Evolutionary conservation across 2,113 vertebrate species (phyloP).

Genomic region (mouse (Mus musculus)): DNA sequence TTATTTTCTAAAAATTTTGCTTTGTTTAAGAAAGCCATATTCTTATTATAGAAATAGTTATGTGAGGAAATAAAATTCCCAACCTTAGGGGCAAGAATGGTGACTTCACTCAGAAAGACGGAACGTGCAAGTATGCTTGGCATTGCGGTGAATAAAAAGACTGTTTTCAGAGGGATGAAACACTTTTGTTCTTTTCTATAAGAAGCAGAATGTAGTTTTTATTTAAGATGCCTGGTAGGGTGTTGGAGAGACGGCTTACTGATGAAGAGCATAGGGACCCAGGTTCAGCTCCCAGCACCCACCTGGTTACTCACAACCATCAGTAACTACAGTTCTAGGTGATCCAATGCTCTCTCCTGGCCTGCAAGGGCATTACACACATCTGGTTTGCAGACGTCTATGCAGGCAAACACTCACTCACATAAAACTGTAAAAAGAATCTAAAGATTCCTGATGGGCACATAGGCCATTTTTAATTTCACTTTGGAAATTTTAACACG

Average conservation of each 20-base stretch:
- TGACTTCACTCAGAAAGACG: not conserved
- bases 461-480: not conserved
- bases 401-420: not conserved
- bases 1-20: not conserved
- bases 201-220: not conserved
- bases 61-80: not conserved
- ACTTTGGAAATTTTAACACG: conserved; percentile 39
- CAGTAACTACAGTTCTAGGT: not conserved
- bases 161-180: not conserved
- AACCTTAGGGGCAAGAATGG: not conserved
- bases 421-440: not conserved
- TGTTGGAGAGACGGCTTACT: not conserved
- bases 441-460: not conserved
- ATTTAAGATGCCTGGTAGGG: no score
- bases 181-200: not conserved
- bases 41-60: not conserved
- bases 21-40: not conserved
- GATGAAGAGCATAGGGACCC: not conserved
- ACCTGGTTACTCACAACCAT: not conserved
- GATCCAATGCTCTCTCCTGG: not conserved
- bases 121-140: not conserved
- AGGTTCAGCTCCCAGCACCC: not conserved
- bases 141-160: conserved; percentile 21
- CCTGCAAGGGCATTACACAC: no score
- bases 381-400: not conserved